Base-by-base conservation (phyloP, 2,888 invertebrate genomes). In the Thecophora atra region DNA sequence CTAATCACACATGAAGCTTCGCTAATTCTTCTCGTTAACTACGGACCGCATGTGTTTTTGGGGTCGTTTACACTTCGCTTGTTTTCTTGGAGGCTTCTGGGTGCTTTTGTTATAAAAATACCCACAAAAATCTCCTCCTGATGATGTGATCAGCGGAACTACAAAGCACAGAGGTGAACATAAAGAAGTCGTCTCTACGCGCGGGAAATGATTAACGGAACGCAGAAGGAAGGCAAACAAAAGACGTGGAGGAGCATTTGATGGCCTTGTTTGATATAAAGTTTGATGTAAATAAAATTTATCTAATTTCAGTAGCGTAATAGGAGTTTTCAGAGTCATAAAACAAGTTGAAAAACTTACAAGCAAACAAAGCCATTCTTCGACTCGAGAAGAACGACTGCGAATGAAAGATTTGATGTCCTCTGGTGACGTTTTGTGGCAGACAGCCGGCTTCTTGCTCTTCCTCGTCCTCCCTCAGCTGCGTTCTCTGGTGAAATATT, bases 301-400 rank as follows among this genome's bases (percentile, higher is more conserved):
- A 72, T 67, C 72, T 67, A 67, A 72, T 72, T 72, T 72, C 37
- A 67, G 60, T 60, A 8, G 37, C 19, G 30, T 30, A 37, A 28
- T 42, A n/a, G n/a, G 52, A 24, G 51, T 52, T 19, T 17, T 30
- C 52, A 28, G 11, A 28, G 66, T 30, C 28, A 66, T 66, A 30
- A 51, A 28, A 51, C 52, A 52, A 11, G 8, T 47, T 17, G 13
- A 42, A 21, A 42, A 21, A 63, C 64, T 24, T 8, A 13, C 21
- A 47, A 5, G 21, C 21, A 24, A 13, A 24, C 15, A 58, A 17
- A 6, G 26, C 6, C 26, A 26, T 19, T 7, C 13, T 58, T n/a
- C 47, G 17, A 21, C 47, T 11, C 37, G 8, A 54, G 19, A 64
- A 54, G 42, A 52, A 56, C 17, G 42, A 56, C 37, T 67, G 37